phyloP scores from a whole-genome alignment of 2,113 vertebrate genomes.

The Manacus vitellinus region DNA sequence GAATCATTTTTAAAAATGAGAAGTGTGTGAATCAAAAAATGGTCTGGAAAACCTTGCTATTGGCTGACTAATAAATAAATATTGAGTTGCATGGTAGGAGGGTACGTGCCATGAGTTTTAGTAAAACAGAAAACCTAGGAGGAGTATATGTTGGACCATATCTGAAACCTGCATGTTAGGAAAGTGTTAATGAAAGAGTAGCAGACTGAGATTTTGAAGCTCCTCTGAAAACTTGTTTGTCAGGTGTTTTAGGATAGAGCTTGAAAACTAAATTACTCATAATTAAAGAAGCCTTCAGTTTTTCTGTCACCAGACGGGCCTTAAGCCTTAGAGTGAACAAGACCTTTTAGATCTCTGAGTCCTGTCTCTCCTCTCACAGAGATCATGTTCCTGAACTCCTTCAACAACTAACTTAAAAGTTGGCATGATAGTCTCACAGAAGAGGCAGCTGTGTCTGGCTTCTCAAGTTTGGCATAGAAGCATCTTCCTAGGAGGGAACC shows the following conservation, averaged over 20 bases:
- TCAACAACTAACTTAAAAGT: background rate
- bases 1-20: background rate
- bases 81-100: fast-evolving
- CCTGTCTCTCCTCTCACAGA: background rate
- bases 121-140: background rate
- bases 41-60: background rate
- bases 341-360: background rate
- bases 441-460: background rate
- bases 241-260: background rate
- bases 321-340: background rate
- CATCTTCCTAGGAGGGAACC: background rate
- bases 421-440: background rate
- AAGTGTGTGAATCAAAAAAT: background rate
- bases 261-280: background rate
- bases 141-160: background rate
- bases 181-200: background rate
- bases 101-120: background rate
- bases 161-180: background rate
- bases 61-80: background rate
- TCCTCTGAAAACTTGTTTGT: background rate
- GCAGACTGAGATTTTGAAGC: background rate
- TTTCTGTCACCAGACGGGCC: background rate
- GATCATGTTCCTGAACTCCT: background rate
- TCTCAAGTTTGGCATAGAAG: background rate
- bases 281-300: fast-evolving